Base-by-base conservation (phyloP, 2,797 vertebrate species). In the Enteromius paludinosus region DNA sequence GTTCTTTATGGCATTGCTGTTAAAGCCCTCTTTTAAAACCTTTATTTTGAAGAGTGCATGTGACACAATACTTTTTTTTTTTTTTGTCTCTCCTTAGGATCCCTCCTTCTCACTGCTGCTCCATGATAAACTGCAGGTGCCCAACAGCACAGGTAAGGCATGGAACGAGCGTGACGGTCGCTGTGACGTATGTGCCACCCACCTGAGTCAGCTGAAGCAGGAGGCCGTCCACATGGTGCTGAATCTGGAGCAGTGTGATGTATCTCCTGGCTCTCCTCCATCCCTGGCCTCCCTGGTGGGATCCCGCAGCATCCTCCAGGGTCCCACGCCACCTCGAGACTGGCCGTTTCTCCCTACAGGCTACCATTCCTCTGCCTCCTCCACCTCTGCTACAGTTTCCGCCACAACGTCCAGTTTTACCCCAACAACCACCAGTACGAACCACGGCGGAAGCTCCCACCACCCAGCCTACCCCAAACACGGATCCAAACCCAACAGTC, bases 191-290 rank as follows among this genome's bases (percentile, higher is more conserved):
- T 99, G 98, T 47, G 92, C 96, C 84, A 98, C 98, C 0, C 97
- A 98, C 91, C 93, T 99, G 88, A 98, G 96, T 88, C 97, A 98
- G 90, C 87, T 99, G 84, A 99, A 99, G 91, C 97, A 99, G 92
- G 97, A 99, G 92, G 98, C 98, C 1, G 95, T 99, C 81, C 97
- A 96, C 87, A 96, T 98, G 96, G 97, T 99, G 86, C 94, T 98
- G 85, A 95, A 95, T 38, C 92, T 98, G 30, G 97, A 98, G 82
- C 97, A 95, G 70, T 96, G 93, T 0, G 97, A 98, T 79, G 90
- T 95, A 79, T 97, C 96, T 0, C 97, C 97, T 3, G 93, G 96
- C 25, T 99, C 97, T 0, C 96, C 97, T 0, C 90, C 96, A 0
- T 92, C 96, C 52, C 83, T 92, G 38, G 90, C 95, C 23, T 61